Conservation (phyloP, 2,888 invertebrate genomes). For the Callinectes sapidus region DNA sequence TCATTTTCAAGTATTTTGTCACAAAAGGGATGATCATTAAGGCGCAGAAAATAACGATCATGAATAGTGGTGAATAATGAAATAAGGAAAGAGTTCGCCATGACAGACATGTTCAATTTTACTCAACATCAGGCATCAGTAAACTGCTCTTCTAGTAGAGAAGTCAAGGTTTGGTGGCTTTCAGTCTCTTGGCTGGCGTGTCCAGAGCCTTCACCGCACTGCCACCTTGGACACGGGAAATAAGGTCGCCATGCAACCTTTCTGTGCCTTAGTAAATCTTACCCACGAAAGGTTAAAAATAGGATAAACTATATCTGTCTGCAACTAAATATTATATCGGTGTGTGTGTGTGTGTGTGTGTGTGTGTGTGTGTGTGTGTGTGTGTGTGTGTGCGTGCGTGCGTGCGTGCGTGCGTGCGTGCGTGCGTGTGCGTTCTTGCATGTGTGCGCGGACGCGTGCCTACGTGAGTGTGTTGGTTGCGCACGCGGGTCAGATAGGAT, state of each 20-base stretch:
- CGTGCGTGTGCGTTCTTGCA: neutral
- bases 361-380: conserved; percentile 25
- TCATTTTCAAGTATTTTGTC: neutral
- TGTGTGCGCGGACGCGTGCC: neutral
- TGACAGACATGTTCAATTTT: neutral
- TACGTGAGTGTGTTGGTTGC: no score
- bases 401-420: neutral
- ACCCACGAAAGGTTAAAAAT: neutral
- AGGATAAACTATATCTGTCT: neutral
- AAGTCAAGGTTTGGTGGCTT: neutral
- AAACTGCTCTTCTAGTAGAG: neutral
- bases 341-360: conserved; percentile 11
- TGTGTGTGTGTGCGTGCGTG: neutral
- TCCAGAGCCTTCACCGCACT: neutral
- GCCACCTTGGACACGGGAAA: neutral
- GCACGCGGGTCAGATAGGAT: neutral
- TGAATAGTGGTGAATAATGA: neutral
- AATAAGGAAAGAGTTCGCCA: neutral
- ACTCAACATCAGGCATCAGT: neutral
- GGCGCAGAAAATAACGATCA: neutral
- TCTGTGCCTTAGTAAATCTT: neutral
- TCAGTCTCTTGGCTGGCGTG: neutral
- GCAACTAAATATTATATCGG: neutral
- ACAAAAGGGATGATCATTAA: neutral
- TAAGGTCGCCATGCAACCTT: neutral